These are phyloP conservation scores for Ifrita kowaldi DNA, from an alignment of 2,113 vertebrate species.

Conservation along the genomic window DNA sequence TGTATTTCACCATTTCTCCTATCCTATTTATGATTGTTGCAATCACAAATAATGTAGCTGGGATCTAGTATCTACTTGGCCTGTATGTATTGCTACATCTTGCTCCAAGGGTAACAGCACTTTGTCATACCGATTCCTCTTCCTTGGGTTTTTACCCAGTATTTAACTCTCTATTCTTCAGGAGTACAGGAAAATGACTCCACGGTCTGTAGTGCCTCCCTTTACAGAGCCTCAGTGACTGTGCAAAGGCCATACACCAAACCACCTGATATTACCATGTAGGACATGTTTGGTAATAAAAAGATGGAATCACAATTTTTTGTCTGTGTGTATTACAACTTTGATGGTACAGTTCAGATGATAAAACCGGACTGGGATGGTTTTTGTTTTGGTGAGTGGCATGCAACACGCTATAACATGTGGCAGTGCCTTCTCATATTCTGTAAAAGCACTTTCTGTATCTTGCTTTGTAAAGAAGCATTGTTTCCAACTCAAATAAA, in stretches of 20 bases:
- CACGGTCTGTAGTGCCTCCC: not conserved
- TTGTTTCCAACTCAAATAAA: not conserved
- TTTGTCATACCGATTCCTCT: not conserved
- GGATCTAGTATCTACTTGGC: slow-evolving; percentile 4
- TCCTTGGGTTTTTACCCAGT: not conserved
- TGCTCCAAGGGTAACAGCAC: not conserved
- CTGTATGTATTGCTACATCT: not conserved
- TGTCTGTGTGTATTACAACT: not conserved
- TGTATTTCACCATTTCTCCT: slow-evolving; percentile 33
- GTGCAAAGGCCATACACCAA: not conserved
- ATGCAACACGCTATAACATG: not conserved
- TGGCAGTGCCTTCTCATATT: accelerated
- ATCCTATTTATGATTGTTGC: slow-evolving; percentile 56
- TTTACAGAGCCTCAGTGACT: not conserved
- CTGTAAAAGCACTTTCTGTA: not conserved
- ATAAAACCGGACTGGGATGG: not conserved
- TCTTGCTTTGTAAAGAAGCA: not conserved
- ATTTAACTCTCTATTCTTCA: not conserved
- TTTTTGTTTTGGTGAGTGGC: not conserved
- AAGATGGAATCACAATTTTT: not conserved
- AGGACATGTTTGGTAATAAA: not conserved
- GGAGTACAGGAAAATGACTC: not conserved
- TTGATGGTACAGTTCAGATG: not conserved
- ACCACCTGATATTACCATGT: not conserved
- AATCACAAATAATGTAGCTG: slow-evolving; percentile 53